Evolutionary conservation across 2,888 invertebrate genomes (phyloP).

Genomic region (Hemaris fuciformis): DNA sequence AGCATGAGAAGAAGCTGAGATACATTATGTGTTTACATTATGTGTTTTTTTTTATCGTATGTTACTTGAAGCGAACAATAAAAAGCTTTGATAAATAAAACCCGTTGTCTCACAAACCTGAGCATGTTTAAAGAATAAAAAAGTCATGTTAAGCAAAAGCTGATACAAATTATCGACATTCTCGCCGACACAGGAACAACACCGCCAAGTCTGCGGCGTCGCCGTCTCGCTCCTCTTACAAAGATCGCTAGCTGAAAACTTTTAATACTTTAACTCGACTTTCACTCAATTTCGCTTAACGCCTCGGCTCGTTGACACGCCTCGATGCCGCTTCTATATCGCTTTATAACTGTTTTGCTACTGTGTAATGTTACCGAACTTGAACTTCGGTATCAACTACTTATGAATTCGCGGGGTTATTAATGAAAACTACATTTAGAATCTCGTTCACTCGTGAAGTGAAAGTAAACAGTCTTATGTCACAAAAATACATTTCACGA

Average conservation of each 20-base stretch:
- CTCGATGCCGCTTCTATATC: conserved; percentile 55
- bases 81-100: no score
- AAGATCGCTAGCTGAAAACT: conserved; percentile 79
- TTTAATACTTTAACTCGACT: conserved; percentile 81
- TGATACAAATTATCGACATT: conserved; percentile 22
- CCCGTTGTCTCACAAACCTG: no score
- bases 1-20: no score
- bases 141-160: no score
- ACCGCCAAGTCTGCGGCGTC: conserved; percentile 34
- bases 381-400: conserved; percentile 24
- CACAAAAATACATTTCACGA: no score
- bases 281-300: conserved; percentile 79
- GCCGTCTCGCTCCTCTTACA: conserved; percentile 51
- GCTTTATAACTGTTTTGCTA: conserved; percentile 62
- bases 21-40: no score
- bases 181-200: not conserved
- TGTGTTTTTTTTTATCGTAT: no score
- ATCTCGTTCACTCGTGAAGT: no score
- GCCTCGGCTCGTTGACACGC: conserved; percentile 69
- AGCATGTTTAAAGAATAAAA: no score
- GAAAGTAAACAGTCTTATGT: no score
- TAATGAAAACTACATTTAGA: not conserved
- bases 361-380: conserved; percentile 31
- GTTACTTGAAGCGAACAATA: no score
- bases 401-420: conserved; percentile 7